phyloP scores from a whole-genome alignment of 2,797 vertebrate species.

The Chelon auratus region DNA sequence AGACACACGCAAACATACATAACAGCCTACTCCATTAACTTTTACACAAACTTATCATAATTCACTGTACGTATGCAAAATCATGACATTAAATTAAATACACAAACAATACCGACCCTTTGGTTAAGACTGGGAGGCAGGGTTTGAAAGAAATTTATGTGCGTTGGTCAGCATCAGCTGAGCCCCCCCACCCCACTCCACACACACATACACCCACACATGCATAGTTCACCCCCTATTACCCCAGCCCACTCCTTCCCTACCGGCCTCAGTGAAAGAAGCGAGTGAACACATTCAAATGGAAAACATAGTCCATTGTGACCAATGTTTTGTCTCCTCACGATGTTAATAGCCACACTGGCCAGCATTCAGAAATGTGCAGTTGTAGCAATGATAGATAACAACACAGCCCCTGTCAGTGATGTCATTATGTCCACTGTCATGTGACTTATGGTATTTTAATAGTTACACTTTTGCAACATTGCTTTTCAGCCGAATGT shows the following conservation, averaged over 20 bases:
- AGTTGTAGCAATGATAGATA: slow-evolving; percentile 47
- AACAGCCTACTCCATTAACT: slow-evolving; percentile 51
- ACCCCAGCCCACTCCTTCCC: slow-evolving; percentile 32
- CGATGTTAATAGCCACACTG: slow-evolving; percentile 78
- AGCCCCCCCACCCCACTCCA: slow-evolving; percentile 73
- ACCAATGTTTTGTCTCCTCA: slow-evolving; percentile 73
- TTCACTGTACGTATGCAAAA: slow-evolving; percentile 83
- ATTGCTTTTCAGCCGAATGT: not conserved
- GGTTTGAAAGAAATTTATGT: slow-evolving; percentile 79
- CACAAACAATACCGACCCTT: slow-evolving; percentile 60
- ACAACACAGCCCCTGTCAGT: slow-evolving; percentile 31
- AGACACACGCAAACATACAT: slow-evolving; percentile 16
- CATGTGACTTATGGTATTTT: slow-evolving; percentile 21
- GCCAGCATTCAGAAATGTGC: slow-evolving; percentile 54
- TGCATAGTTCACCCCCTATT: slow-evolving; percentile 66
- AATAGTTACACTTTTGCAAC: slow-evolving; percentile 2
- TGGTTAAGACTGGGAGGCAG: slow-evolving; percentile 56
- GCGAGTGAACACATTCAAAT: slow-evolving; percentile 80
- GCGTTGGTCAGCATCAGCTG: slow-evolving; percentile 88
- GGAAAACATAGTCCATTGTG: slow-evolving; percentile 79
- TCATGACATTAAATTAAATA: slow-evolving; percentile 71
- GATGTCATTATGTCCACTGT: slow-evolving; percentile 28
- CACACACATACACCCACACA: slow-evolving; percentile 25
- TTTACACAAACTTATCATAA: slow-evolving; percentile 89
- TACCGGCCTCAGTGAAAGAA: slow-evolving; percentile 64